Conservation (phyloP, 2,113 vertebrate species). For the Empidonax traillii region DNA sequence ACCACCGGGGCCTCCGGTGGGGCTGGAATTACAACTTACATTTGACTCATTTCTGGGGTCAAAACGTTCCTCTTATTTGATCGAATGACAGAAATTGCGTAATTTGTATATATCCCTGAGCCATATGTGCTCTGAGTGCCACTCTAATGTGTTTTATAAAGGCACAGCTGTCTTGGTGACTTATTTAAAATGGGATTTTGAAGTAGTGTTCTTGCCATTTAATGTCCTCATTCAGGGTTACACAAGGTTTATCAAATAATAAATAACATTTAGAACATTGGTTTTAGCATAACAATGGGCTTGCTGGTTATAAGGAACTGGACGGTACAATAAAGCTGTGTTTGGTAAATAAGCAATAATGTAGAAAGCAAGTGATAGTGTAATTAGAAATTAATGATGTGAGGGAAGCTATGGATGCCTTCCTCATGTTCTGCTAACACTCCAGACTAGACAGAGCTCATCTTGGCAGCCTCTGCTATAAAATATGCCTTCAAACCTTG, state of each 20-base stretch:
- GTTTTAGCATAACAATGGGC: constrained; percentile 68
- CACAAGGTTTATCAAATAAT: constrained; percentile 77
- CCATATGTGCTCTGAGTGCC: constrained; percentile 83
- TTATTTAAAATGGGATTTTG: constrained; percentile 86
- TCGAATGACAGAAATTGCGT: constrained; percentile 89
- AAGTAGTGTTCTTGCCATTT: constrained; percentile 78
- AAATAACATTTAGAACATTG: constrained; percentile 68
- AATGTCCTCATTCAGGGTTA: constrained; percentile 80
- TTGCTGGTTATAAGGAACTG: constrained; percentile 54
- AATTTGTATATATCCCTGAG: constrained; percentile 90
- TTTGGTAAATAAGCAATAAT: constrained; percentile 65
- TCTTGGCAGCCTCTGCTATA: constrained; percentile 29
- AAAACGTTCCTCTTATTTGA: constrained; percentile 84
- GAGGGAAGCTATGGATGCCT: neutral
- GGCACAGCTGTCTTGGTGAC: constrained; percentile 81
- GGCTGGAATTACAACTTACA: constrained; percentile 87
- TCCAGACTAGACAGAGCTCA: constrained; percentile 16
- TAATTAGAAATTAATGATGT: constrained; percentile 63
- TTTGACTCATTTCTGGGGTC: constrained; percentile 85
- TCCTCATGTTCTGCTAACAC: neutral
- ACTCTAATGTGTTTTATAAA: constrained; percentile 85
- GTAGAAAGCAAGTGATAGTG: constrained; percentile 6
- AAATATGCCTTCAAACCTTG: constrained; percentile 26
- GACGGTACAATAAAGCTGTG: neutral
- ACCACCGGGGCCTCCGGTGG: constrained; percentile 78